Conservation (phyloP, 1,140 invertebrate species). For the Aphidius ervi region DNA sequence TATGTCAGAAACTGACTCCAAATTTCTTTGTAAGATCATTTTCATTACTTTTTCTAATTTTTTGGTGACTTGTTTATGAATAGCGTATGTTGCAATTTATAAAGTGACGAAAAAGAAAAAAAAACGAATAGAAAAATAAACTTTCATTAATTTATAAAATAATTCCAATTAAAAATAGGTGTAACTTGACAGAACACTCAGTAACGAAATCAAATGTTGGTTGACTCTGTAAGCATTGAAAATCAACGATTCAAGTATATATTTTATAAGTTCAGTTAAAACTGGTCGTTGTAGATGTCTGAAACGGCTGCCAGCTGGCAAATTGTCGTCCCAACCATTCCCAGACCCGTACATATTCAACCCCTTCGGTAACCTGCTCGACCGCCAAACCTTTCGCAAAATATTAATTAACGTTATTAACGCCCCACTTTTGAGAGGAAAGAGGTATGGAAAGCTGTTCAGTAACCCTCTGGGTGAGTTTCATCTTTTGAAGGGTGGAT, state of each 20-base stretch:
- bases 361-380: slow-evolving; percentile 27
- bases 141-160: too few species aligned
- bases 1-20: too few species aligned
- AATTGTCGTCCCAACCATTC: slow-evolving; percentile 35
- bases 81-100: too few species aligned
- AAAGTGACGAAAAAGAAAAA: too few species aligned
- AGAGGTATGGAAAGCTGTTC: slow-evolving; percentile 20
- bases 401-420: slow-evolving; percentile 56
- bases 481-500: neutral
- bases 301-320: slow-evolving; percentile 47
- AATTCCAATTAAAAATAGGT: too few species aligned
- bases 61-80: too few species aligned
- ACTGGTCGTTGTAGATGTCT: slow-evolving; percentile 29
- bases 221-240: neutral
- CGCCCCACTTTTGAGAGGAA: slow-evolving; percentile 39
- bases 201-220: neutral
- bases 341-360: slow-evolving; percentile 17
- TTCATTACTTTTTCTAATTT: too few species aligned
- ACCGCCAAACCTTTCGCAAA: slow-evolving; percentile 49
- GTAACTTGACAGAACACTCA: too few species aligned
- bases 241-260: neutral
- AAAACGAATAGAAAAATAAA: too few species aligned
- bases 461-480: neutral
- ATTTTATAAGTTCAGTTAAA: too few species aligned
- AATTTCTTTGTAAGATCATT: too few species aligned